Conservation (phyloP, 1,140 invertebrate species). For the Brachionus rotundiformis region DNA sequence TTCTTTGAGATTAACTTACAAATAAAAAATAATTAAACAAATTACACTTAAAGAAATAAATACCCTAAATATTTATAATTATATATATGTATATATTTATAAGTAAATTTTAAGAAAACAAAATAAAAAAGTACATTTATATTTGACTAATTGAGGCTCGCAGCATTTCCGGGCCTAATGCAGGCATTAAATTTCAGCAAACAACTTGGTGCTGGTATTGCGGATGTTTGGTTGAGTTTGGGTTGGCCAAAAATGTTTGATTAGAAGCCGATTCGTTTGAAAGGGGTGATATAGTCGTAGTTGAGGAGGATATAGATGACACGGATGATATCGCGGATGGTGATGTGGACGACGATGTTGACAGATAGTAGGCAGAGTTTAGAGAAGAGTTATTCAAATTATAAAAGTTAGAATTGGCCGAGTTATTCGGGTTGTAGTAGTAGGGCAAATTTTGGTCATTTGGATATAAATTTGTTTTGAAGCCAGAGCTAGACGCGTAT, state of each 20-base stretch:
- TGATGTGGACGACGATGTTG: conserved; percentile 27
- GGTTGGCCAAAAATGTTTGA: conserved; percentile 28
- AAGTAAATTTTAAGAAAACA: not conserved
- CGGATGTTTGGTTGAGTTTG: not conserved
- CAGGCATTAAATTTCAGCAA: not conserved
- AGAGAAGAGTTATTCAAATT: not conserved
- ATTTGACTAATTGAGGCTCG: not conserved
- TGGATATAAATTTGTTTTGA: conserved; percentile 18
- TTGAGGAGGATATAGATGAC: conserved; percentile 40
- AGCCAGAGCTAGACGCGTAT: not conserved
- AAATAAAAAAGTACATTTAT: not conserved
- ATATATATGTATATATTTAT: not conserved
- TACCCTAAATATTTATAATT: not conserved
- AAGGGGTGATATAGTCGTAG: conserved; percentile 37
- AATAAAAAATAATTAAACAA: not conserved
- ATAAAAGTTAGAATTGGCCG: conserved; percentile 12
- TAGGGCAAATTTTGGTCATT: conserved; percentile 17
- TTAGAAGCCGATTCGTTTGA: conserved; percentile 45
- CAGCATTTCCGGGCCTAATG: not conserved
- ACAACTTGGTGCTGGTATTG: conserved; percentile 42
- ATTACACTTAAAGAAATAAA: not conserved
- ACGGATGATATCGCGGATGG: conserved; percentile 38
- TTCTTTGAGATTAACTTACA: conserved; percentile 45
- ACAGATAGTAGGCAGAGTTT: not conserved
- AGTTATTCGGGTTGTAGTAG: not conserved